phyloP scores from a whole-genome alignment of 2,113 vertebrate genomes.

The Pleuronectes platessa region DNA sequence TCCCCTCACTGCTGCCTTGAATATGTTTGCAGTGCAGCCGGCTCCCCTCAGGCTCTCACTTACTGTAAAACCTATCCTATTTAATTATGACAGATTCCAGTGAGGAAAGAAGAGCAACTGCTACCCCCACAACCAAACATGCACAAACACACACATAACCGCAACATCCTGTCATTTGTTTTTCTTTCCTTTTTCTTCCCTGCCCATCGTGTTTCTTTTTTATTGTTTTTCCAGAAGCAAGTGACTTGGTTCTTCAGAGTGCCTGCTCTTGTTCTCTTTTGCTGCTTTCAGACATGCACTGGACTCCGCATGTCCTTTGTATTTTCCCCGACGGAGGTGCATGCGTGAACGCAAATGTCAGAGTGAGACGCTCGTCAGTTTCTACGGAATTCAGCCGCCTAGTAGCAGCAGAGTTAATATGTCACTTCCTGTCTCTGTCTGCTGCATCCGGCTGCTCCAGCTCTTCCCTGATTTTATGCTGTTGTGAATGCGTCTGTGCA shows the following conservation, averaged over 20 bases:
- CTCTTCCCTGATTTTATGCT: too few relatives aligned
- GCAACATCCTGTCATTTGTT: conserved; percentile 61
- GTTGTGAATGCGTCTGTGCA: too few relatives aligned
- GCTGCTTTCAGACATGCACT: neutral
- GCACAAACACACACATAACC: conserved; percentile 28
- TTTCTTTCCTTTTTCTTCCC: conserved; percentile 42
- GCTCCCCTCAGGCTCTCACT: conserved; percentile 50
- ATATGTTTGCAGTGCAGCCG: conserved; percentile 39
- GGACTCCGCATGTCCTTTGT: neutral
- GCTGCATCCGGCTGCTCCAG: too few relatives aligned
- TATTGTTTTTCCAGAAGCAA: neutral
- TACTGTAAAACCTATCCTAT: conserved; percentile 64
- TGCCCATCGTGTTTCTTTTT: conserved; percentile 7
- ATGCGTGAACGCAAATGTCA: too few relatives aligned
- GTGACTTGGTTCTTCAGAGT: conserved; percentile 12
- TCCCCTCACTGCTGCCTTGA: conserved; percentile 2
- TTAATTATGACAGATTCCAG: conserved; percentile 75
- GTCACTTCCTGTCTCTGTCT: too few relatives aligned
- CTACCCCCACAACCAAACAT: conserved; percentile 17
- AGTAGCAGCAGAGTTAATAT: too few relatives aligned
- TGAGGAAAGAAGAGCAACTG: conserved; percentile 58
- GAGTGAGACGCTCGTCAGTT: too few relatives aligned
- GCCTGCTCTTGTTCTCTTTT: neutral
- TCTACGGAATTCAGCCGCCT: too few relatives aligned
- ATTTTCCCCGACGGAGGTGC: too few relatives aligned